Evolutionary conservation across 37 sponge, comb jelly and placozoan species (phyloP).

Genomic region (Tethya wilhelma): DNA sequence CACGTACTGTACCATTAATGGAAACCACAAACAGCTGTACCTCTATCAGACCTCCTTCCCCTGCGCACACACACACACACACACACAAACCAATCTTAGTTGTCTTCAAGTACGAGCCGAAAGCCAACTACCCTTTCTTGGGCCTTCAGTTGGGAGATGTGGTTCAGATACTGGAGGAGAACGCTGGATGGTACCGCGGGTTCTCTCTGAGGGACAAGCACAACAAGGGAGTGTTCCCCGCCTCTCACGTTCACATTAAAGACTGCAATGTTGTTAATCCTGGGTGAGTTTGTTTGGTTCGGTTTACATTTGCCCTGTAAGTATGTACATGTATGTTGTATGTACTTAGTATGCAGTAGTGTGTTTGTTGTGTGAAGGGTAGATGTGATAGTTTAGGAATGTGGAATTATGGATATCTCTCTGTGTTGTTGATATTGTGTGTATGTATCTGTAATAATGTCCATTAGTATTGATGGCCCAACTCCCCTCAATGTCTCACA

Average conservation of each 20-base stretch:
- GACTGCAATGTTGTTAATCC: slow-evolving; percentile 58
- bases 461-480: background rate
- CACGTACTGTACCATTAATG: background rate
- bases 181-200: slow-evolving; percentile 83
- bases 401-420: background rate
- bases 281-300: slow-evolving; percentile 63
- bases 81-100: too few relatives aligned
- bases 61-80: background rate
- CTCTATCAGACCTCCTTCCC: background rate
- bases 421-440: background rate
- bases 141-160: slow-evolving; percentile 73
- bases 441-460: background rate
- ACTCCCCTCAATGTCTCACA: background rate
- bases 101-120: slow-evolving; percentile 38
- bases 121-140: slow-evolving; percentile 64
- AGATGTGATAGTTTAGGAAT: too few relatives aligned
- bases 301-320: background rate
- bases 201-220: slow-evolving; percentile 56
- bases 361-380: background rate
- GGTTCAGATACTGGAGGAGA: slow-evolving; percentile 86
- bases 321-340: background rate
- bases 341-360: background rate
- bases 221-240: slow-evolving; percentile 82
- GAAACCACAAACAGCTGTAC: background rate
- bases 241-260: slow-evolving; percentile 78